phyloP scores from a whole-genome alignment of 1,140 invertebrate species.

The Drosophila simulans region DNA sequence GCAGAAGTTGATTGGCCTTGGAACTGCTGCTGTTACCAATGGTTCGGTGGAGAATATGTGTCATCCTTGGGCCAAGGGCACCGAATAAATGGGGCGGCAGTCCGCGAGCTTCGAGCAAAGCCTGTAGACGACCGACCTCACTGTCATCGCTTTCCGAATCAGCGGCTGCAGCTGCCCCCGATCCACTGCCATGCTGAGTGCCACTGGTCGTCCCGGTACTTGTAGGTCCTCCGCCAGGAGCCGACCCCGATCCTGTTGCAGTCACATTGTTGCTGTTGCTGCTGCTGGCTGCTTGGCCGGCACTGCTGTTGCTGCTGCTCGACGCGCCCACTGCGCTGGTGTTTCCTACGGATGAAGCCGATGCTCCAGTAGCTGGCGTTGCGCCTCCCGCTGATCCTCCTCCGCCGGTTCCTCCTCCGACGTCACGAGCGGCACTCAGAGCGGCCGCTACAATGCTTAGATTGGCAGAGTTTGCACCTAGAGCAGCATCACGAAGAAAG shows the following conservation, averaged over 20 bases:
- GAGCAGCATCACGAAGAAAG: constrained; percentile 11
- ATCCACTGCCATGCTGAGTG: constrained; percentile 15
- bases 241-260: constrained; percentile 29
- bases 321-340: constrained; percentile 72
- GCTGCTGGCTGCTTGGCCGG: constrained; percentile 57
- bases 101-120: constrained; percentile 96
- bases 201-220: constrained; percentile 17
- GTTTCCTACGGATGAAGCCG: constrained; percentile 27
- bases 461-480: constrained; percentile 68
- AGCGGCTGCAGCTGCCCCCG: constrained; percentile 54
- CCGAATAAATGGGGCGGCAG: constrained; percentile 98
- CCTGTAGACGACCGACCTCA: constrained; percentile 95
- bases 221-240: constrained; percentile 24
- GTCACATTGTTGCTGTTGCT: constrained; percentile 63
- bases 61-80: constrained; percentile 97
- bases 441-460: constrained; percentile 72
- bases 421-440: constrained; percentile 64
- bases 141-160: constrained; percentile 91
- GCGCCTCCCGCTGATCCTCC: constrained; percentile 17
- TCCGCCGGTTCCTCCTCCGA: constrained; percentile 27
- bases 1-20: constrained; percentile 96
- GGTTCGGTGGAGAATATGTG: constrained; percentile 97
- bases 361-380: constrained; percentile 20
- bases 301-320: constrained; percentile 51
- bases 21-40: constrained; percentile 94